phyloP scores from a whole-genome alignment of 2,888 invertebrate genomes.

The Chrysopilus asiliformis region DNA sequence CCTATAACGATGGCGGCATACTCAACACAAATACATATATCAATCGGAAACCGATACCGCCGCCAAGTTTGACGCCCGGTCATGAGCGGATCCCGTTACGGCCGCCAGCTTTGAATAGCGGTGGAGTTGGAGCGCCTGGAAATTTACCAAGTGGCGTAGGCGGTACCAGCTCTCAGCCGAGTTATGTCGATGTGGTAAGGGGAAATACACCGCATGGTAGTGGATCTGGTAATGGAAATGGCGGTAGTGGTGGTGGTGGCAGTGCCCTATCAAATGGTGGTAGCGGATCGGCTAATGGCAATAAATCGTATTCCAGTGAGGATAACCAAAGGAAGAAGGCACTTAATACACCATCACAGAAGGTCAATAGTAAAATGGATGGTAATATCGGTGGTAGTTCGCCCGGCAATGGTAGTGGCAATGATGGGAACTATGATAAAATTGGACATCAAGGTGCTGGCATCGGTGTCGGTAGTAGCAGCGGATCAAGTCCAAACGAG shows the following conservation, averaged over 20 bases:
- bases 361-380: constrained; percentile 32
- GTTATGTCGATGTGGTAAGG: neutral
- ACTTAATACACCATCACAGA: constrained; percentile 61
- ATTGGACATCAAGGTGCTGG: neutral
- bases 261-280: neutral
- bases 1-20: constrained; percentile 35
- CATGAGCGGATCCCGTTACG: constrained; percentile 74
- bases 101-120: constrained; percentile 38
- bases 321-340: constrained; percentile 43
- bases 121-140: constrained; percentile 8
- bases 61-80: constrained; percentile 66
- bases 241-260: neutral
- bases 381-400: constrained; percentile 9
- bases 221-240: no score
- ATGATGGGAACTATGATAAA: constrained; percentile 5
- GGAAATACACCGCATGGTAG: no score
- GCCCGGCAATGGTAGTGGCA: constrained; percentile 1
- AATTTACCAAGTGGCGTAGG: no score
- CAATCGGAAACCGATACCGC: constrained; percentile 67
- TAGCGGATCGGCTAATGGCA: neutral
- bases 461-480: constrained; percentile 35
- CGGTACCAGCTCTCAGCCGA: neutral
- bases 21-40: constrained; percentile 36
- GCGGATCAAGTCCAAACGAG: constrained; percentile 20
- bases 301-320: constrained; percentile 1